Evolutionary conservation across 2,113 vertebrate species (phyloP).

Genomic region (Antechinus stuartii): DNA sequence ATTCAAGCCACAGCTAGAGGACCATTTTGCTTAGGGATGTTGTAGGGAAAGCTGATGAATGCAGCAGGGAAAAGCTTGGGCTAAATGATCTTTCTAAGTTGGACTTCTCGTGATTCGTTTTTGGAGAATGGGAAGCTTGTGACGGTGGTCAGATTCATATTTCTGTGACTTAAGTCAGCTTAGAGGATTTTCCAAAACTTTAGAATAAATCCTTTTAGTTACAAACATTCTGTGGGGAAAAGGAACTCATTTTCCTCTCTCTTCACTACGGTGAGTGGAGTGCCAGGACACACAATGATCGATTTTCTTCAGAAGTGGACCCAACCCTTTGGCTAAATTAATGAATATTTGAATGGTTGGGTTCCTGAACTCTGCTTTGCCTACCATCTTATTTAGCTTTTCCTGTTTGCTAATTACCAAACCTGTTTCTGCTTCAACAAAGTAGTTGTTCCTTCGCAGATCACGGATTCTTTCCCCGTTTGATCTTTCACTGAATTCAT

Average conservation of each 20-base stretch:
- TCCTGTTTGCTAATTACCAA: slow-evolving; percentile 26
- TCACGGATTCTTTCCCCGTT: not conserved
- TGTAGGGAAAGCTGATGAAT: not conserved
- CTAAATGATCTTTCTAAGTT: not conserved
- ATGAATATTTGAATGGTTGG: slow-evolving; percentile 28
- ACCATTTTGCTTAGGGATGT: not conserved
- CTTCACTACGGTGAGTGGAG: not conserved
- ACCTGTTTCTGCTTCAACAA: slow-evolving; percentile 1
- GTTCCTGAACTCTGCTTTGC: slow-evolving; percentile 18
- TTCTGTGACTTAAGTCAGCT: not conserved
- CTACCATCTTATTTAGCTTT: not conserved
- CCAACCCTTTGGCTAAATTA: not conserved
- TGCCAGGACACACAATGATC: not conserved
- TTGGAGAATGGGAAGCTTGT: not conserved
- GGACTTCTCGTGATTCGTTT: not conserved
- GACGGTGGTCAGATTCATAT: not conserved
- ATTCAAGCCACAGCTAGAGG: not conserved
- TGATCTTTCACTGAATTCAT: slow-evolving; percentile 30
- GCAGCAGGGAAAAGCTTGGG: not conserved
- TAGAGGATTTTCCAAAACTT: not conserved
- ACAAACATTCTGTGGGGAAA: not conserved
- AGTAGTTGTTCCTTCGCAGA: slow-evolving; percentile 21
- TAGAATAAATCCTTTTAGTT: slow-evolving; percentile 7
- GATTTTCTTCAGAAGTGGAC: not conserved
- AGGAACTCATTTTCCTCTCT: slow-evolving; percentile 20